Evolutionary conservation across 2,113 vertebrate species (phyloP).

Genomic region (Osmerus mordax): DNA sequence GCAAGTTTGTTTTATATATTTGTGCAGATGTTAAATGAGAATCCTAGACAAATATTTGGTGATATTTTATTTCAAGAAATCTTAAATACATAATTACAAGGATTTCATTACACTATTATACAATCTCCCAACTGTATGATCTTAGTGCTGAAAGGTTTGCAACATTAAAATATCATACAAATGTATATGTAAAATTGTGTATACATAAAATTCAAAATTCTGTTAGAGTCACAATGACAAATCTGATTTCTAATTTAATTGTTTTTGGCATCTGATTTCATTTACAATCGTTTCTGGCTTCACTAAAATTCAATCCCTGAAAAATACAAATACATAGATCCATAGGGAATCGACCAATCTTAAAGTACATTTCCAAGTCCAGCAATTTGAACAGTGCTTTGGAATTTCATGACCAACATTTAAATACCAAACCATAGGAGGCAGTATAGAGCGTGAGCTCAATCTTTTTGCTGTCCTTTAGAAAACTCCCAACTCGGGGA

Average conservation of each 20-base stretch:
- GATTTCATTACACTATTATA: not conserved
- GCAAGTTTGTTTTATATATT: no score
- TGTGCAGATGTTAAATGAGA: no score
- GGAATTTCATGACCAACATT: no score
- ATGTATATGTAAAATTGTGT: no score
- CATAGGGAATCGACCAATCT: not conserved
- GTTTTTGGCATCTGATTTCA: not conserved
- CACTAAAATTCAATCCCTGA: not conserved
- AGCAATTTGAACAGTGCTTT: no score
- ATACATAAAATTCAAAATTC: no score
- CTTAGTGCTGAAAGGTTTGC: no score
- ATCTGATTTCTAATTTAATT: not conserved
- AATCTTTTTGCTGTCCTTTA: constrained; percentile 30
- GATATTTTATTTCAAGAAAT: not conserved
- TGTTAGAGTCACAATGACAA: no score
- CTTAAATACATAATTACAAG: not conserved
- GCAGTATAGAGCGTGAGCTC: constrained; percentile 28
- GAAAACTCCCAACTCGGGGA: not conserved
- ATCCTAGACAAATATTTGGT: not conserved
- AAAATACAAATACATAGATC: not conserved
- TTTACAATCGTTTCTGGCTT: constrained; percentile 1
- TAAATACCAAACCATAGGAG: constrained; percentile 47
- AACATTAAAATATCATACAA: no score
- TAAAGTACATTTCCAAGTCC: no score
- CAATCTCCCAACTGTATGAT: no score